Evolutionary conservation across 2,113 vertebrate species (phyloP), one percentile per base, ranked within the genome.

Genomic region (Isichthys henryi): DNA sequence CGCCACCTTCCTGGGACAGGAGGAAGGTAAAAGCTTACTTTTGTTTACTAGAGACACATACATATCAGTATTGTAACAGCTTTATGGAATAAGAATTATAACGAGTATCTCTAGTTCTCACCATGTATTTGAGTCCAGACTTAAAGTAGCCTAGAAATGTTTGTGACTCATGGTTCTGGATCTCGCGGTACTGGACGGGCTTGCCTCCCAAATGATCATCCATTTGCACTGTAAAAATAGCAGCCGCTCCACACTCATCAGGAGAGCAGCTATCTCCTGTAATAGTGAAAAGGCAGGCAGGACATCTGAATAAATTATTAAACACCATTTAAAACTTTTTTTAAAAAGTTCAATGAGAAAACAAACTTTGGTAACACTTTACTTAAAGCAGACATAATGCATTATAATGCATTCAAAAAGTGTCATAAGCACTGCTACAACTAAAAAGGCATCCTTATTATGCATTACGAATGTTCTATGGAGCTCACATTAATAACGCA

Each of bases 141-240:
- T 98, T 98, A 95, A 99, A 99, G 94, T 98, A 97, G 3, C 96
- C 96, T 0, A 95, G 93, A 94, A 98, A 99, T 27, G 96, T 94
- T 0, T 92, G 50, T 0, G 97, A 97, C 94, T 99, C 98, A 0
- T 96, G 94, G 84, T 96, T 96, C 92, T 98, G 98, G 62, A 97
- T 95, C 90, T 99, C 97, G 0, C 97, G 94, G 89, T 96, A 95
- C 93, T 99, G 98, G 89, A 98, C 82, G 0, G 97, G 96, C 3
- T 89, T 94, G 1, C 97, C 97, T 0, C 96, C 92, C 88, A 99
- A 96, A 93, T 96, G 95, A 89, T 98, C 97, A 0, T 98, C 97
- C 96, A 99, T 93, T 92, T 98, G 97, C 19, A 97, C 95, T 0
- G 97, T 95, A 92, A 98, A 96, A 89, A 99, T 97, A 92, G 97